These are phyloP conservation scores for pig (Sus scrofa) DNA, from an alignment of 2,113 vertebrate species.

Conservation along the genomic window T2T-Sscrofa CM000828.6:52651001-52651500, in stretches of 20 bases:
- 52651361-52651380: slow-evolving; percentile 52
- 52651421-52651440: slow-evolving; percentile 14
- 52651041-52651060: neutral
- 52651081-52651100: neutral
- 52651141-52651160: neutral
- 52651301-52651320: slow-evolving; percentile 71
- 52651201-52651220: neutral
- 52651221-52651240: neutral
- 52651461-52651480: neutral
- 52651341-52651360: slow-evolving; percentile 77
- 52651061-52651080: neutral
- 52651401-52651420: neutral
- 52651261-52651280: neutral
- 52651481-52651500: neutral
- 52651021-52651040: slow-evolving; percentile 14
- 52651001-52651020: neutral
- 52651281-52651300: slow-evolving; percentile 62
- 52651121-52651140: neutral
- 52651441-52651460: slow-evolving; percentile 1
- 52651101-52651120: neutral
- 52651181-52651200: neutral
- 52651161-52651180: slow-evolving; percentile 4
- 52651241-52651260: neutral
- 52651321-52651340: slow-evolving; percentile 76
- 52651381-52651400: slow-evolving; percentile 39